Percentiles rank a stretch among this genome's conserved stretches.
phyloP scores from a whole-genome alignment of 2,113 vertebrate species.

The Zootoca vivipara region DNA sequence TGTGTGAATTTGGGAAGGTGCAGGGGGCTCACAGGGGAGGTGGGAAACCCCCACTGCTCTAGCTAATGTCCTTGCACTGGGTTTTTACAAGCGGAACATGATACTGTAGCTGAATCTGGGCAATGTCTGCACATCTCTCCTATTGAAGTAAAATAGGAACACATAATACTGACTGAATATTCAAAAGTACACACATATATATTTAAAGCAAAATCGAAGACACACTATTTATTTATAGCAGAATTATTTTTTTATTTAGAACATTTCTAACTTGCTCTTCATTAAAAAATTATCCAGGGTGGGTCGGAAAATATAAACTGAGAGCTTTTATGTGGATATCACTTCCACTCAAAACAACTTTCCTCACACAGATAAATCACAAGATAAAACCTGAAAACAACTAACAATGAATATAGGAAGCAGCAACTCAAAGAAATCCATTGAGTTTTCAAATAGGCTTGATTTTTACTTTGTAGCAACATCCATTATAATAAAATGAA shows the following conservation, averaged over 20 bases:
- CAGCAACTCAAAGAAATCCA: neutral
- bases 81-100: too few species aligned
- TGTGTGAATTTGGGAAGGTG: too few species aligned
- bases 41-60: too few species aligned
- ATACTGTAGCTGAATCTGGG: too few species aligned
- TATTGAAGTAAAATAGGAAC: too few species aligned
- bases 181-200: neutral
- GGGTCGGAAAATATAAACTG: neutral
- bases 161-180: neutral
- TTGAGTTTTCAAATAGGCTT: rapidly evolving
- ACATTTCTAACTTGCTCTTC: too few species aligned
- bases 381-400: too few species aligned
- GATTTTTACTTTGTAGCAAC: neutral
- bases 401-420: too few species aligned
- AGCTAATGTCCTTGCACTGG: too few species aligned
- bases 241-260: neutral
- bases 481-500: neutral
- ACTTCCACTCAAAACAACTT: neutral
- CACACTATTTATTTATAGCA: neutral
- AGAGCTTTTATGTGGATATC: neutral
- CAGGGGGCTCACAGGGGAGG: too few species aligned
- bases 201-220: neutral
- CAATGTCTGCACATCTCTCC: too few species aligned
- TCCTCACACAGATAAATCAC: neutral
- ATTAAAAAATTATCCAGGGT: too few species aligned